phyloP scores from a whole-genome alignment of 1,140 invertebrate genomes.

The Drosophila novamexicana region DNA sequence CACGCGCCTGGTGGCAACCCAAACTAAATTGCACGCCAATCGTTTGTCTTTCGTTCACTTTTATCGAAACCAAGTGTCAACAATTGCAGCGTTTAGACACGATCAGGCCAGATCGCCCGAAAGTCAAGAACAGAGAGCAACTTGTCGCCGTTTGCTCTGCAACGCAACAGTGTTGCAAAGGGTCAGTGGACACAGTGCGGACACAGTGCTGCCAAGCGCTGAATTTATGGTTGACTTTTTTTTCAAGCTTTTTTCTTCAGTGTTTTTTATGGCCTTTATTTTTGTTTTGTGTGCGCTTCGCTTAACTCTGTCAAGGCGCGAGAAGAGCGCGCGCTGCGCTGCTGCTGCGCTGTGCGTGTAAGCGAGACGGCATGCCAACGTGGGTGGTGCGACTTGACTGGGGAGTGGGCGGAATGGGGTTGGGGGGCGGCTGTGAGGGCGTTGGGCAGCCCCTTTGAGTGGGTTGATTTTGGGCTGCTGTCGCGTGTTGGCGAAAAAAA shows the following conservation, averaged over 20 bases:
- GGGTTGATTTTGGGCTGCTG: slow-evolving; percentile 21
- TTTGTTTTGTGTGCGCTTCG: slow-evolving; percentile 4
- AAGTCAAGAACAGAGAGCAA: slow-evolving; percentile 7
- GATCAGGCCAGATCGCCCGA: slow-evolving; percentile 10
- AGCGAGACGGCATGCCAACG: slow-evolving; percentile 27
- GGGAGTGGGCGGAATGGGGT: not conserved
- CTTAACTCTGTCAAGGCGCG: slow-evolving; percentile 26
- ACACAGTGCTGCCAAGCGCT: slow-evolving; percentile 17
- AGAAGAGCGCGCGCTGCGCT: not conserved
- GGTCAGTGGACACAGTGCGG: slow-evolving; percentile 7
- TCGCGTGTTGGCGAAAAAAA: slow-evolving; percentile 42
- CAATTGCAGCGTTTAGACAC: slow-evolving; percentile 14
- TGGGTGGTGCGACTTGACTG: slow-evolving; percentile 5
- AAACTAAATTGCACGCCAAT: slow-evolving; percentile 23
- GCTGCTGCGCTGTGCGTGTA: not conserved
- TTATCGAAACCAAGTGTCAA: slow-evolving; percentile 46
- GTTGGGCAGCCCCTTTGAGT: not conserved
- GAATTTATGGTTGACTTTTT: slow-evolving; percentile 27
- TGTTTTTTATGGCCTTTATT: slow-evolving; percentile 6
- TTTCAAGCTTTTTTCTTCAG: slow-evolving; percentile 6
- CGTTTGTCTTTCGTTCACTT: slow-evolving; percentile 7
- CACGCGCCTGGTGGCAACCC: slow-evolving; percentile 12
- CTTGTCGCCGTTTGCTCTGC: not conserved
- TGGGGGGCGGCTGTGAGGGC: not conserved
- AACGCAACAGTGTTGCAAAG: slow-evolving; percentile 18